Conservation (phyloP, 2,797 vertebrate species). For the Fistularia tabacaria region DNA sequence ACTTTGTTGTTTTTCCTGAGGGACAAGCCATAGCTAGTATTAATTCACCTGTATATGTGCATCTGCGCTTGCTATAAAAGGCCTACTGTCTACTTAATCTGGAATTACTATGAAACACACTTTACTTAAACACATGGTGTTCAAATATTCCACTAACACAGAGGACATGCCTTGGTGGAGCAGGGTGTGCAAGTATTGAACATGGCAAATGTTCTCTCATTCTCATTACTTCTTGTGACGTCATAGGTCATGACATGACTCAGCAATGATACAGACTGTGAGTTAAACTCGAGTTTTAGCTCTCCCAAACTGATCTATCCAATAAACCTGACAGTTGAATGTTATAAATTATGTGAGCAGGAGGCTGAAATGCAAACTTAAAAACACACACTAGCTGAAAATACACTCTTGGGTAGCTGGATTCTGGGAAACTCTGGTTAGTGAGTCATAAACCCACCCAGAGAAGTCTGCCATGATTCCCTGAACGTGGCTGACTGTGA, state of each 20-base stretch:
- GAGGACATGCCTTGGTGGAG: constrained; percentile 10
- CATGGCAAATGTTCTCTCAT: constrained; percentile 14
- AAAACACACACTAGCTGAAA: constrained; percentile 45
- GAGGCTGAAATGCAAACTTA: constrained; percentile 35
- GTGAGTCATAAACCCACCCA: constrained; percentile 50
- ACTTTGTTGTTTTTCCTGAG: no score
- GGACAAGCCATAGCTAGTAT: no score
- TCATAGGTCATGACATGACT: constrained; percentile 51
- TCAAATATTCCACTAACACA: constrained; percentile 1
- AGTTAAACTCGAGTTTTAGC: constrained; percentile 21
- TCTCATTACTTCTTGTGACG: constrained; percentile 30
- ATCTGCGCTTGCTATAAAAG: no score
- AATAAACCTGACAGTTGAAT: constrained; percentile 46
- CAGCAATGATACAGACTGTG: constrained; percentile 19
- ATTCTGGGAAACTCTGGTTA: constrained; percentile 59
- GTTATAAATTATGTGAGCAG: constrained; percentile 42
- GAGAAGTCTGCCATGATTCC: constrained; percentile 45
- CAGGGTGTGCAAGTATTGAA: constrained; percentile 26
- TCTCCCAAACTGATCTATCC: constrained; percentile 23
- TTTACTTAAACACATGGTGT: neutral
- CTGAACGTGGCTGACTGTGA: constrained; percentile 38
- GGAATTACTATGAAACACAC: no score
- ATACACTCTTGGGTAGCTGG: constrained; percentile 32
- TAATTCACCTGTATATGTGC: no score
- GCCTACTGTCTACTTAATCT: no score